Percentiles rank a stretch among this genome's conserved stretches.
Conservation (phyloP, 2,113 vertebrate genomes). For the Cyprinodon tularosa region DNA sequence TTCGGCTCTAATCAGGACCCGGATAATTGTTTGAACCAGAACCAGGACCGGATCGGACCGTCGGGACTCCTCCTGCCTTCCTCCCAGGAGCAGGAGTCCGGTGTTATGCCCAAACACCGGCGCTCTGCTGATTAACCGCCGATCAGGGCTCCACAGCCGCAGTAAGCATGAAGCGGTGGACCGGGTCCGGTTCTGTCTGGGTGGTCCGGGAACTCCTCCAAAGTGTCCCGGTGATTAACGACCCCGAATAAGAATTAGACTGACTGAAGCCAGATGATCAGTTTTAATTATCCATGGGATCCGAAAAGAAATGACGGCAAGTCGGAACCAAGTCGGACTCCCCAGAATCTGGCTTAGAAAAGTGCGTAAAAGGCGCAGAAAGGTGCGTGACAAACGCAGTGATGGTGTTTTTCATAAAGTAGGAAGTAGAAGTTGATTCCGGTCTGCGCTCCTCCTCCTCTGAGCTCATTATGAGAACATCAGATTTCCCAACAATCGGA, state of each 20-base stretch:
- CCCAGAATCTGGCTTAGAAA: background rate
- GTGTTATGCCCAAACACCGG: background rate
- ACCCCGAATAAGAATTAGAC: background rate
- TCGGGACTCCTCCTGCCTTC: constrained; percentile 5
- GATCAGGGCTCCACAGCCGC: constrained; percentile 6
- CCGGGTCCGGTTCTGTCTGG: background rate
- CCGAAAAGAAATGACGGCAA: background rate
- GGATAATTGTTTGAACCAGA: background rate
- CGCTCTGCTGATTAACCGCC: constrained; percentile 28
- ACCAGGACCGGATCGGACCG: background rate
- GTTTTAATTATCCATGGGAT: background rate
- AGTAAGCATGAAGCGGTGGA: constrained; percentile 27
- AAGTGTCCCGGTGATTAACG: constrained; percentile 10
- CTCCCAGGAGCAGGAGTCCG: background rate
- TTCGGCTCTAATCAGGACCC: background rate
- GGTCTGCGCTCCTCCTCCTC: constrained; percentile 32
- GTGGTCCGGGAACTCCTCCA: constrained; percentile 23
- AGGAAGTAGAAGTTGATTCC: constrained; percentile 53
- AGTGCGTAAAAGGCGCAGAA: background rate
- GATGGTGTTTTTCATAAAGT: background rate
- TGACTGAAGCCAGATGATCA: background rate
- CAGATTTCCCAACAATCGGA: constrained; percentile 1
- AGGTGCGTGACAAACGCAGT: background rate
- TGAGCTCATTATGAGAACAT: constrained; percentile 15
- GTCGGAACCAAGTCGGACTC: background rate